These are phyloP conservation scores for Silurus aristotelis DNA, from an alignment of 2,797 vertebrate species.

Conservation along the genomic window DNA sequence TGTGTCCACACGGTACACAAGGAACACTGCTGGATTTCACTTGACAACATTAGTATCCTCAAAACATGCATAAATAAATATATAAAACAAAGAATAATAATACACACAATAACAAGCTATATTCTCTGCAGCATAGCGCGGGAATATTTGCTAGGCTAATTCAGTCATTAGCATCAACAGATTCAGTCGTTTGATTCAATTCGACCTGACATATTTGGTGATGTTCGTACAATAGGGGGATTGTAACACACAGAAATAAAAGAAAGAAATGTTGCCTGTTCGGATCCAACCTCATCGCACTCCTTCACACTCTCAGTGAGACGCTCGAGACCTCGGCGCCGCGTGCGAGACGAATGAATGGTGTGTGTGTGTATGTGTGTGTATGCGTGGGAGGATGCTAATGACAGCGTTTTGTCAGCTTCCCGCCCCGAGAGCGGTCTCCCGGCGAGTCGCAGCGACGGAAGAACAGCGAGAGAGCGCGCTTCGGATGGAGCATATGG, in stretches of 20 bases:
- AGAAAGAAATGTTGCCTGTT: neutral
- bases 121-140: neutral
- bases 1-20: neutral
- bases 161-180: conserved; percentile 10
- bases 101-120: neutral
- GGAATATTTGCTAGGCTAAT: neutral
- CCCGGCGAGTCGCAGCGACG: conserved; percentile 57
- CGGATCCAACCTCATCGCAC: neutral
- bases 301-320: conserved; percentile 3
- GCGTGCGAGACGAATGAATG: conserved; percentile 9
- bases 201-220: neutral
- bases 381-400: conserved; percentile 53
- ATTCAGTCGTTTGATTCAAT: neutral
- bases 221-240: neutral
- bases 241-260: neutral
- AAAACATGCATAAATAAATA: neutral
- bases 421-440: conserved; percentile 54
- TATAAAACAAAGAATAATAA: neutral
- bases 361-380: conserved; percentile 58
- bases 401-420: conserved; percentile 72
- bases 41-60: neutral
- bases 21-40: neutral
- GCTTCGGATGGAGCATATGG: neutral
- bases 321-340: conserved; percentile 16
- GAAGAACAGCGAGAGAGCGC: neutral